phyloP scores from a whole-genome alignment of 37 sponge, comb jelly and placozoan species.

The Chondrosia reniformis region DNA sequence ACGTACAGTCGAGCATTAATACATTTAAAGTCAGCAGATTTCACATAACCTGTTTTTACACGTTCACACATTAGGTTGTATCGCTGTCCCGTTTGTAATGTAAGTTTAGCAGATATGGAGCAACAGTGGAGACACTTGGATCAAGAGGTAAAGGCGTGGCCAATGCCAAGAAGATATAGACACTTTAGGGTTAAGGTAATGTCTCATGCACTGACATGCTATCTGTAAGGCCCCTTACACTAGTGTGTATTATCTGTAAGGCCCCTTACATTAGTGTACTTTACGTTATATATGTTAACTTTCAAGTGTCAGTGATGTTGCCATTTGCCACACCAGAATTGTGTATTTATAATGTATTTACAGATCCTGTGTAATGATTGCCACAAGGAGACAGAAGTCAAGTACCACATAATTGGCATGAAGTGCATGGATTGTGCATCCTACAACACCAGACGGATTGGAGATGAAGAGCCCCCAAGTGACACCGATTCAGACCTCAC shows the following conservation, averaged over 20 bases:
- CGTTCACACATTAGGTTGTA: constrained; percentile 35
- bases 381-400: constrained; percentile 21
- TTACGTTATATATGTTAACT: not conserved
- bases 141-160: constrained; percentile 43
- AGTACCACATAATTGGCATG: constrained; percentile 66
- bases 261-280: not conserved
- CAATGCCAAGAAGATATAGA: constrained; percentile 54
- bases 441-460: constrained; percentile 73
- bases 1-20: too few relatives aligned
- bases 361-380: constrained; percentile 68
- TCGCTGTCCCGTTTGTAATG: constrained; percentile 72
- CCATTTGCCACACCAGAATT: too few relatives aligned
- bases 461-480: constrained; percentile 47
- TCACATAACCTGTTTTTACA: not conserved
- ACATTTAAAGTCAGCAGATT: too few relatives aligned
- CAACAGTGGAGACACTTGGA: constrained; percentile 45
- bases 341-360: not conserved
- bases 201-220: not conserved
- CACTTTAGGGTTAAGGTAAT: constrained; percentile 61
- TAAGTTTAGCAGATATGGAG: constrained; percentile 59
- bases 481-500: constrained; percentile 29
- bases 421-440: constrained; percentile 67
- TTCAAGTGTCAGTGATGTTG: too few relatives aligned
- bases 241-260: not conserved
- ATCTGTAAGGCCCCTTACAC: not conserved